A percentile compares a stretch with the other conserved stretches of the same genome.
phyloP scores from a whole-genome alignment of 1,140 invertebrate genomes.

The Drosophila melanica region DNA sequence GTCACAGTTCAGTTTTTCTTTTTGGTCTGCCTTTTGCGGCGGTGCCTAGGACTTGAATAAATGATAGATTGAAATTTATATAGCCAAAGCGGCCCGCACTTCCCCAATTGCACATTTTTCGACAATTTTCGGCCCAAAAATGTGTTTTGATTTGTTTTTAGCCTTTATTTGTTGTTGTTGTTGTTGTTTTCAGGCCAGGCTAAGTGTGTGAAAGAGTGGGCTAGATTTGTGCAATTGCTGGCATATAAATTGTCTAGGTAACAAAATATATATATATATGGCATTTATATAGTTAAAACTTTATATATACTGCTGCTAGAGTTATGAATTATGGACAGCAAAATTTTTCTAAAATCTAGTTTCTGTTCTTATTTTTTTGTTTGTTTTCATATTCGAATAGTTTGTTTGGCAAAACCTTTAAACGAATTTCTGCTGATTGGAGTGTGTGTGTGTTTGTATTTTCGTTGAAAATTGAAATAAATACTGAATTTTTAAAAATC shows the following conservation, averaged over 20 bases:
- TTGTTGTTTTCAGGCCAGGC: constrained; percentile 20
- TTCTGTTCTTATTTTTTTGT: neutral
- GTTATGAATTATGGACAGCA: constrained; percentile 32
- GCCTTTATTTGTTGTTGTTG: neutral
- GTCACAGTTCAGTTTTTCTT: constrained; percentile 13
- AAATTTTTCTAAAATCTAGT: constrained; percentile 15
- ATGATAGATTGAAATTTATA: constrained; percentile 83
- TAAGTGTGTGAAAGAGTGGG: neutral
- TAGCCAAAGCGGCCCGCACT: constrained; percentile 43
- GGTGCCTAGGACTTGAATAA: constrained; percentile 79
- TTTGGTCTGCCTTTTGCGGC: constrained; percentile 39
- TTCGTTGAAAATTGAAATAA: constrained; percentile 9
- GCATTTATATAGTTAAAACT: constrained; percentile 45
- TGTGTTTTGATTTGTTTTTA: constrained; percentile 52
- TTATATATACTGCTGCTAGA: constrained; percentile 26
- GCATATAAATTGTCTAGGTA: constrained; percentile 68
- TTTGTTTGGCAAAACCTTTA: constrained; percentile 13
- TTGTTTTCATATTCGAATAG: neutral
- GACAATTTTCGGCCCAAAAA: constrained; percentile 56
- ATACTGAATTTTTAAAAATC: neutral
- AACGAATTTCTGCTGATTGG: neutral
- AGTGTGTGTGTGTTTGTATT: constrained; percentile 2
- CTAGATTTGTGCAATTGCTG: constrained; percentile 47
- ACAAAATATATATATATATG: constrained; percentile 41
- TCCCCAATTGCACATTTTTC: constrained; percentile 60